phyloP scores from a whole-genome alignment of 2,797 vertebrate genomes.

The Muscicapa striata region DNA sequence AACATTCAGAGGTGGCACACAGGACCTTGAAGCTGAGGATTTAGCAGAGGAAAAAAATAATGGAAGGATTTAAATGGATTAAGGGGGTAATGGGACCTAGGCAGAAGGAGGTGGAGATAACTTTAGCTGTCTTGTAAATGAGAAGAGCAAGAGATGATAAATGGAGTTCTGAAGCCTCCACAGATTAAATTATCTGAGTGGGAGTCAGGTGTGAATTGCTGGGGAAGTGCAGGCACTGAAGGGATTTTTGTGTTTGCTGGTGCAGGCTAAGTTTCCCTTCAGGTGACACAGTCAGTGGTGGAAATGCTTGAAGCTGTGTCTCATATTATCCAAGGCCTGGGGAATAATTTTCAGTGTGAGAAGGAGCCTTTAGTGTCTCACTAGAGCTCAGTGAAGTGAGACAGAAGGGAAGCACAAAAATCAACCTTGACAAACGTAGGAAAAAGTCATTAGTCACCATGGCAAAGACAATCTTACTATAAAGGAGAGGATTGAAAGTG shows the following conservation, averaged over 20 bases:
- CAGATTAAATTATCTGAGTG: slow-evolving; percentile 35
- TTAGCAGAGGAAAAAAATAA: not conserved
- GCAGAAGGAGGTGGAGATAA: slow-evolving; percentile 43
- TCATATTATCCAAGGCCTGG: not conserved
- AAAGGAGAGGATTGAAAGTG: not conserved
- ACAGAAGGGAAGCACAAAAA: not conserved
- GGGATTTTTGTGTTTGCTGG: slow-evolving; percentile 18
- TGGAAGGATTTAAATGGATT: slow-evolving; percentile 37
- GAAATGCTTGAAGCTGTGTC: not conserved
- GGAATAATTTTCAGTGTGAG: not conserved
- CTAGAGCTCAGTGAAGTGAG: not conserved
- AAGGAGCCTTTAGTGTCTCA: not conserved
- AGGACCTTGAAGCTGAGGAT: not conserved
- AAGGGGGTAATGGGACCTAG: not conserved
- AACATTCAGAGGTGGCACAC: not conserved
- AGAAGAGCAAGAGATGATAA: slow-evolving; percentile 10
- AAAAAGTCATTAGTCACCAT: slow-evolving; percentile 4
- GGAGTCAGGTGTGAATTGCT: slow-evolving; percentile 48
- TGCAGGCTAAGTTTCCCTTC: not conserved
- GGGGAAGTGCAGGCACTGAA: not conserved
- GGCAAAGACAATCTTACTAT: not conserved
- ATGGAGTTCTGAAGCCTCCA: not conserved
- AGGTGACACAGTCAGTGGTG: not conserved
- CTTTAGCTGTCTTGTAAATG: not conserved
- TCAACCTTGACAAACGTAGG: not conserved